Evolutionary conservation across 1,140 invertebrate genomes (phyloP).

Genomic region (Tetramorium parvispinum): DNA sequence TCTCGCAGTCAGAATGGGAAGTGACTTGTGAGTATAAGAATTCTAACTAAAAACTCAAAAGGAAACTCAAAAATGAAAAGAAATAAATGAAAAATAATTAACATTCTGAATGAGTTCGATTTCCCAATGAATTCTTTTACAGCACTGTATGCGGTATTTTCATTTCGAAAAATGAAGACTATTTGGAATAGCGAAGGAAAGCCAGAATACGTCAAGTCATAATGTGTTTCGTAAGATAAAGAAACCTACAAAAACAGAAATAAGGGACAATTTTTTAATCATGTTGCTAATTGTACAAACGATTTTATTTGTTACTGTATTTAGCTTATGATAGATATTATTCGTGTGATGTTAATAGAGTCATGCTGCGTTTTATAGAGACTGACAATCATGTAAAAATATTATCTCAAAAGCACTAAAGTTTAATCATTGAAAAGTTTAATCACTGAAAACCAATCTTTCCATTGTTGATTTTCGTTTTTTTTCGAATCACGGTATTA

Average conservation of each 20-base stretch:
- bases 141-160: slow-evolving; percentile 95
- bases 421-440: slow-evolving; percentile 9
- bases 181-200: slow-evolving; percentile 88
- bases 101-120: slow-evolving; percentile 1
- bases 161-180: slow-evolving; percentile 92
- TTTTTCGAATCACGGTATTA: not conserved
- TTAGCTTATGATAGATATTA: slow-evolving; percentile 12
- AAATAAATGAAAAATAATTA: slow-evolving; percentile 25
- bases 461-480: not conserved
- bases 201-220: slow-evolving; percentile 84
- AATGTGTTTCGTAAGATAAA: slow-evolving; percentile 1
- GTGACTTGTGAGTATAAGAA: slow-evolving; percentile 91
- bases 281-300: slow-evolving; percentile 21
- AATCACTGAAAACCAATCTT: not conserved
- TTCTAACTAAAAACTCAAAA: slow-evolving; percentile 40
- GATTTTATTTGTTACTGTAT: slow-evolving; percentile 14
- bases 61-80: slow-evolving; percentile 3
- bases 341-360: slow-evolving; percentile 22
- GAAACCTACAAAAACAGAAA: slow-evolving; percentile 10
- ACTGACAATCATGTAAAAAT: slow-evolving; percentile 44
- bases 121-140: slow-evolving; percentile 83
- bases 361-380: slow-evolving; percentile 32
- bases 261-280: slow-evolving; percentile 2
- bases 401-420: not conserved
- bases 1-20: slow-evolving; percentile 97